Conservation (phyloP, 2,797 vertebrate species). For the Alauda arvensis region DNA sequence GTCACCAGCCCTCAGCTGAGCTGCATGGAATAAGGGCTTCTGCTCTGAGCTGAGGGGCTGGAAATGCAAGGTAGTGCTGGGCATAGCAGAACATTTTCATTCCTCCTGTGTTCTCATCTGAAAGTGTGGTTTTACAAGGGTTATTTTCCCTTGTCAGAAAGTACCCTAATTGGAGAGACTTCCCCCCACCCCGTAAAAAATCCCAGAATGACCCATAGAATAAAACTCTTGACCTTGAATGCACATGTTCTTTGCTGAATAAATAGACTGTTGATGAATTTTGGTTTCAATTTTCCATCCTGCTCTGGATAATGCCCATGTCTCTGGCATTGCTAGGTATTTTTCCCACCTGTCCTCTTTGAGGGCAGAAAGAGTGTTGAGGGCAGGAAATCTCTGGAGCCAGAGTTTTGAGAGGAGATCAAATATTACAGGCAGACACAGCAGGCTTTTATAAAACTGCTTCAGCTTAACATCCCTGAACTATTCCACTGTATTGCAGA, state of each 20-base stretch:
- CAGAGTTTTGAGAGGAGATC: background rate
- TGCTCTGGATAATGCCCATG: background rate
- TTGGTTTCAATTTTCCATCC: background rate
- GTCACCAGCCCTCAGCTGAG: background rate
- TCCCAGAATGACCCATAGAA: background rate
- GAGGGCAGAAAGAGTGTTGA: background rate
- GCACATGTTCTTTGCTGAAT: background rate
- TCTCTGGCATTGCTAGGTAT: background rate
- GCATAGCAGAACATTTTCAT: background rate
- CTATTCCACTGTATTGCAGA: background rate
- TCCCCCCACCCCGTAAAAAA: rapidly evolving
- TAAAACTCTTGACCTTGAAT: background rate
- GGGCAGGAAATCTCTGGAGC: background rate
- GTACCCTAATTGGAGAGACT: background rate
- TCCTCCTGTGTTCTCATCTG: background rate
- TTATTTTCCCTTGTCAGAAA: background rate
- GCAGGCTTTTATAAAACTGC: background rate
- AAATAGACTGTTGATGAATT: background rate
- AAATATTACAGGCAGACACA: background rate
- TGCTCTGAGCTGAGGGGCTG: background rate
- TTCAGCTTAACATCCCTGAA: background rate
- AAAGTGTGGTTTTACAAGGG: background rate
- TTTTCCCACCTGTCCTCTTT: background rate
- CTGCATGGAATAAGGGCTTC: rapidly evolving
- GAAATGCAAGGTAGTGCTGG: background rate